phyloP scores from a whole-genome alignment of 2,113 vertebrate species.

The Petroica traversi region DNA sequence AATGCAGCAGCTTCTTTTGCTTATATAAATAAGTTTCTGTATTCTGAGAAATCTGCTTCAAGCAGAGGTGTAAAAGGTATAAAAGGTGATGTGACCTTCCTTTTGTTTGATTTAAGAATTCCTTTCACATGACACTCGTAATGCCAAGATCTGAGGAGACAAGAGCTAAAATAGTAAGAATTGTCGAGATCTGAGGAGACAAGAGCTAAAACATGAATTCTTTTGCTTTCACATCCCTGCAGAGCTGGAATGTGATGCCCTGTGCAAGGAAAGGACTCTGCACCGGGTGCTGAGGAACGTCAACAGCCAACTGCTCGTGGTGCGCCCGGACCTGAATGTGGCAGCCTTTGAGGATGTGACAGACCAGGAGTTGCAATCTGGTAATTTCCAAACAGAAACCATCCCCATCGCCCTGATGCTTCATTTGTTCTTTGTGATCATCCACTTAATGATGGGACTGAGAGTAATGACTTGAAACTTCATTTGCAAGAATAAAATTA shows the following conservation, averaged over 20 bases:
- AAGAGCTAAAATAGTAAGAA: neutral
- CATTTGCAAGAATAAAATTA: neutral
- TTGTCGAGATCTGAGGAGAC: too few species aligned
- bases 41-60: neutral
- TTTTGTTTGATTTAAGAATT: neutral
- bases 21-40: neutral
- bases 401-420: neutral
- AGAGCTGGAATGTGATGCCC: constrained; percentile 70
- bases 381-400: neutral
- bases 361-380: constrained; percentile 47
- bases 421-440: neutral
- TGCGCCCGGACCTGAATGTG: neutral
- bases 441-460: neutral
- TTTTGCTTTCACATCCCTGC: neutral
- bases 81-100: neutral
- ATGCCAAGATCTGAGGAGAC: neutral
- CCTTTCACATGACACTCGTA: neutral
- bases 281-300: constrained; percentile 51
- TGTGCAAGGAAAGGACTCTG: neutral
- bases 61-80: neutral
- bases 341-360: constrained; percentile 65
- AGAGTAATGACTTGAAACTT: neutral
- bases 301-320: constrained; percentile 64
- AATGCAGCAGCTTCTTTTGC: neutral
- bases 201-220: neutral